Conservation (phyloP, 2,888 invertebrate genomes). For the Pogonocherus hispidulus region DNA sequence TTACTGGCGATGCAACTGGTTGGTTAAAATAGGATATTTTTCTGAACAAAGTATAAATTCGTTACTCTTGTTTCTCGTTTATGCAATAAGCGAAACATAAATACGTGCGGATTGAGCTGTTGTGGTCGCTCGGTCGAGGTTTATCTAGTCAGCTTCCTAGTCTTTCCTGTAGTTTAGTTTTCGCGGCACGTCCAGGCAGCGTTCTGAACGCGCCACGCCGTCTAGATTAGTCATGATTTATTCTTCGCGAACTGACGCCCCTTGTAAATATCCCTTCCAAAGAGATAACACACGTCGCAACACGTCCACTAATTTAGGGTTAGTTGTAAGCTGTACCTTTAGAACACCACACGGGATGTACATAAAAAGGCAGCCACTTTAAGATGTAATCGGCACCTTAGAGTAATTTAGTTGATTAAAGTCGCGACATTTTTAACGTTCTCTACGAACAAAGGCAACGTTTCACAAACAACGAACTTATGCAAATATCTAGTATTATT, state of each 20-base stretch:
- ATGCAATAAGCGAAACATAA: conserved; percentile 21
- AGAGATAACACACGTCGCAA: conserved; percentile 68
- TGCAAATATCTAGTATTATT: conserved; percentile 63
- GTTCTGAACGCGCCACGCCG: conserved; percentile 60
- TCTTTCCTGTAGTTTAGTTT: conserved; percentile 56
- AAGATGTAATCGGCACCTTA: conserved; percentile 58
- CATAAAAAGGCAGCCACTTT: conserved; percentile 50
- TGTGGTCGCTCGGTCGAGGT: conserved; percentile 41
- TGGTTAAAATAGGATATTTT: conserved; percentile 34
- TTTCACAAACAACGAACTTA: conserved; percentile 70
- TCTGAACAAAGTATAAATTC: conserved; percentile 14
- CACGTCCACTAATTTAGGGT: conserved; percentile 69
- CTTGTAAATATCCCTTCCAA: conserved; percentile 67
- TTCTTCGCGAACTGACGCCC: conserved; percentile 65
- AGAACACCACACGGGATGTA: conserved; percentile 62
- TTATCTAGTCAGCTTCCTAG: conserved; percentile 59
- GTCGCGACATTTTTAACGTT: conserved; percentile 60
- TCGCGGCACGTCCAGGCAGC: conserved; percentile 60
- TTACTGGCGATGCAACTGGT: conserved; percentile 19
- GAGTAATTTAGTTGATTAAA: conserved; percentile 57
- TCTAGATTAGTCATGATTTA: conserved; percentile 65
- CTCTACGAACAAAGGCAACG: conserved; percentile 67
- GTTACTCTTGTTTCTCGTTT: conserved; percentile 11
- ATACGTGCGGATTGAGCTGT: conserved; percentile 33
- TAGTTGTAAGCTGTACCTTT: conserved; percentile 64